Conservation (phyloP, 2,888 invertebrate genomes). For the Caenorhabditis parvicauda region DNA sequence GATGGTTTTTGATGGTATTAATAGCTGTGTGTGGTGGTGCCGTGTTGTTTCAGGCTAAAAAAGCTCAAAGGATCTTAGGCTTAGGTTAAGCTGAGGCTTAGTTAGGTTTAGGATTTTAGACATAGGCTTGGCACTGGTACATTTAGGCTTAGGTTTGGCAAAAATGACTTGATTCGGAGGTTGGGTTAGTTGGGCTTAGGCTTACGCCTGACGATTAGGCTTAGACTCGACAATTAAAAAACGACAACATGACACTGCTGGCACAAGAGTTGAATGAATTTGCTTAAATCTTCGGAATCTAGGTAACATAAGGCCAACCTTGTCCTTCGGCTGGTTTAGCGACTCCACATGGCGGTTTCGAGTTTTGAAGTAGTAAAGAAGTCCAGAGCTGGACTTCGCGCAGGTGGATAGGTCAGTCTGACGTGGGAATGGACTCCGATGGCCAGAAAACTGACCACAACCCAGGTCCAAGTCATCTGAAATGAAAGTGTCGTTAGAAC, state of each 20-base stretch:
- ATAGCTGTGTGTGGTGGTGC: no score
- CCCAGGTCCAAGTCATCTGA: slow-evolving; percentile 16
- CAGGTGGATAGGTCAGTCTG: slow-evolving; percentile 43
- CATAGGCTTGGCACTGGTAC: no score
- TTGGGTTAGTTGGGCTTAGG: no score
- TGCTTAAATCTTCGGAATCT: not conserved
- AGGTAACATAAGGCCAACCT: no score
- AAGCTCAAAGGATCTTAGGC: no score
- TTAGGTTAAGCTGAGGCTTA: no score
- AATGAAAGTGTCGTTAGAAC: not conserved
- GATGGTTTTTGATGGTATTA: no score
- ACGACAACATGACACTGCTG: not conserved
- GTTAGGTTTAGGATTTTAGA: no score
- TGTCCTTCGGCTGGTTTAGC: slow-evolving; percentile 71
- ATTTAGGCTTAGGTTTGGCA: no score
- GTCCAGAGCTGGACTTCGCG: slow-evolving; percentile 75
- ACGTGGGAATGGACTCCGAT: slow-evolving; percentile 27
- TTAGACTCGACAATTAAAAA: not conserved
- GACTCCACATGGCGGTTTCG: slow-evolving; percentile 89
- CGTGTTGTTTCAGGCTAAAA: no score
- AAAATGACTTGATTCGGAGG: no score
- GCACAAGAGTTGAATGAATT: not conserved
- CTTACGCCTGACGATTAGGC: no score
- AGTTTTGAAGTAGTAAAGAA: slow-evolving; percentile 86
- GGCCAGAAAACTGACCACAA: slow-evolving; percentile 16